Conservation (phyloP, 2,888 invertebrate species). For the Drosophila pseudotakahashii region DNA sequence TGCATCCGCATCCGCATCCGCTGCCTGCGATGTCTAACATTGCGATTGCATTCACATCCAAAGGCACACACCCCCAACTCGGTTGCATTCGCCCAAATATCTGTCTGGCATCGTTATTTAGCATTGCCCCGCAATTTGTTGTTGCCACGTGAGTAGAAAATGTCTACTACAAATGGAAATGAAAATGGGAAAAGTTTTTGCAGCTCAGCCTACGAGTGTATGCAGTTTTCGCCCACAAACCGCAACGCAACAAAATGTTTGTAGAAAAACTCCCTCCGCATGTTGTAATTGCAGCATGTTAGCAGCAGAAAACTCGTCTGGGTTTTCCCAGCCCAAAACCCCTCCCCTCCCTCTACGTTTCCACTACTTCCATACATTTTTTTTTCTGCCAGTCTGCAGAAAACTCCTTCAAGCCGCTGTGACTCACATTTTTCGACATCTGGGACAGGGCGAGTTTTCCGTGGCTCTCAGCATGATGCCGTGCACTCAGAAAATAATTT, state of each 20-base stretch:
- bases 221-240: conserved; percentile 26
- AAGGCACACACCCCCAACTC: neutral
- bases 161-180: conserved; percentile 12
- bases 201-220: conserved; percentile 2
- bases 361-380: neutral
- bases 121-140: conserved; percentile 24
- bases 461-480: conserved; percentile 1
- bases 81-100: conserved; percentile 23
- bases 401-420: conserved; percentile 39
- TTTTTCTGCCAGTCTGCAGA: conserved; percentile 8
- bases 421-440: conserved; percentile 43
- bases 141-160: neutral
- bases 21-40: conserved; percentile 13
- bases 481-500: conserved; percentile 7
- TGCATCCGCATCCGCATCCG: conserved; percentile 41
- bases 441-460: conserved; percentile 39
- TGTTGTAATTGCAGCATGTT: conserved; percentile 44
- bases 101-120: conserved; percentile 42
- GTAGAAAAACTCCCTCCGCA: conserved; percentile 26
- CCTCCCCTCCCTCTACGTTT: neutral
- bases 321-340: conserved; percentile 4
- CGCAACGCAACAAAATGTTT: conserved; percentile 24
- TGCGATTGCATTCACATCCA: conserved; percentile 8
- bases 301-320: conserved; percentile 15
- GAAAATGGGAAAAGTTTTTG: conserved; percentile 40